phyloP scores from a whole-genome alignment of 2,113 vertebrate species.

The Alethe castanea region DNA sequence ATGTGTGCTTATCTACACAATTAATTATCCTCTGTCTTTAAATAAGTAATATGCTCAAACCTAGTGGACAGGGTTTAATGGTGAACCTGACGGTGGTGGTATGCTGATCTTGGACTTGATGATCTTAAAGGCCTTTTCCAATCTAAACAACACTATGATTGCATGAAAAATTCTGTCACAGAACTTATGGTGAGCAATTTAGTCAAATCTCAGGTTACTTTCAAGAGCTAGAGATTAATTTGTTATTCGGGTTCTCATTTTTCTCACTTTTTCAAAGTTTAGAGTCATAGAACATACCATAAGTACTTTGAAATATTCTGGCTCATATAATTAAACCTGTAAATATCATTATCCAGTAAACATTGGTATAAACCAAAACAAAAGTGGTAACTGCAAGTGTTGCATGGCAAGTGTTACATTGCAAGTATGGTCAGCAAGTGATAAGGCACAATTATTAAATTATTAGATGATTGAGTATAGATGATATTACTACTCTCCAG shows the following conservation, averaged over 20 bases:
- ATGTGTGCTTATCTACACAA: background rate
- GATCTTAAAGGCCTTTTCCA: background rate
- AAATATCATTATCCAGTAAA: background rate
- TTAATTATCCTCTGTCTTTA: background rate
- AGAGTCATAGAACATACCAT: background rate
- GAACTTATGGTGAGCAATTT: background rate
- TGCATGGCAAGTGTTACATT: background rate
- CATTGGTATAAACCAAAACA: background rate
- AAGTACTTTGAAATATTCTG: background rate
- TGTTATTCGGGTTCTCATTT: background rate
- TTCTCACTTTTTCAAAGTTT: background rate
- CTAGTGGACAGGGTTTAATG: background rate
- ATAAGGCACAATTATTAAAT: background rate
- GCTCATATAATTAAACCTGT: background rate
- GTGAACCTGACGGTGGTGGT: rapidly evolving
- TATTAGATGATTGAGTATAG: background rate
- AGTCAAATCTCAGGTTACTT: background rate
- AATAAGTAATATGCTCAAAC: background rate
- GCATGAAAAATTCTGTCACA: background rate
- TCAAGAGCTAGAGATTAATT: background rate
- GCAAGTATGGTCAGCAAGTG: rapidly evolving
- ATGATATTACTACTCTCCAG: background rate
- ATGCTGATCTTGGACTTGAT: background rate
- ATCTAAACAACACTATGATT: background rate
- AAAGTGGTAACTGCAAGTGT: background rate